Percentiles rank a stretch among this genome's conserved stretches.
phyloP scores from a whole-genome alignment of 1,140 invertebrate genomes.

The Charaxes varanes region DNA sequence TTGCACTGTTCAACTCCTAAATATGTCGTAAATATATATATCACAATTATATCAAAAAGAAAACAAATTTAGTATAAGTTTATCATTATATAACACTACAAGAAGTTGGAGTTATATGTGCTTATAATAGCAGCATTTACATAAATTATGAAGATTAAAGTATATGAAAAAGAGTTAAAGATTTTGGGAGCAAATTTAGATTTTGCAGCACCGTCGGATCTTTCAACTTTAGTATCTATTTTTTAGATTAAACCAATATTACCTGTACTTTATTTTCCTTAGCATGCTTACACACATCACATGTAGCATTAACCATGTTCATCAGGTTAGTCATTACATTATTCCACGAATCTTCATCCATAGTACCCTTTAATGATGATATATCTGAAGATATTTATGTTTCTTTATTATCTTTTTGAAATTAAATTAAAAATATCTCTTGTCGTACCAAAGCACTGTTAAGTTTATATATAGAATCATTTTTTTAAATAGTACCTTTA shows the following conservation, averaged over 20 bases:
- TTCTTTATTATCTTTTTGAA: too few species aligned
- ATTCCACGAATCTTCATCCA: constrained; percentile 17
- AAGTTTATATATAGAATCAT: too few species aligned
- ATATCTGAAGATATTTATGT: constrained; percentile 24
- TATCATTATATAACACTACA: too few species aligned
- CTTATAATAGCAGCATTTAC: too few species aligned
- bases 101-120: too few species aligned
- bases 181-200: not conserved
- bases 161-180: not conserved
- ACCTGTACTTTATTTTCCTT: constrained; percentile 16
- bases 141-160: too few species aligned
- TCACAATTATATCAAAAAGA: not conserved
- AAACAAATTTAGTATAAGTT: too few species aligned
- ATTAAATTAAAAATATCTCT: too few species aligned
- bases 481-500: too few species aligned
- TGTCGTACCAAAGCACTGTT: too few species aligned
- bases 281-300: constrained; percentile 23
- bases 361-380: constrained; percentile 17
- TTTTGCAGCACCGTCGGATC: too few species aligned
- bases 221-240: too few species aligned
- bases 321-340: constrained; percentile 20
- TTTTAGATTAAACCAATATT: constrained; percentile 1
- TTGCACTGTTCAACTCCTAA: constrained; percentile 16
- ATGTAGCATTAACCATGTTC: constrained; percentile 29
- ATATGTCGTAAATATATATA: constrained; percentile 9